Evolutionary conservation across 2,797 vertebrate species (phyloP), one percentile per base, ranked within the genome.

Genomic region (Chelmon rostratus): DNA sequence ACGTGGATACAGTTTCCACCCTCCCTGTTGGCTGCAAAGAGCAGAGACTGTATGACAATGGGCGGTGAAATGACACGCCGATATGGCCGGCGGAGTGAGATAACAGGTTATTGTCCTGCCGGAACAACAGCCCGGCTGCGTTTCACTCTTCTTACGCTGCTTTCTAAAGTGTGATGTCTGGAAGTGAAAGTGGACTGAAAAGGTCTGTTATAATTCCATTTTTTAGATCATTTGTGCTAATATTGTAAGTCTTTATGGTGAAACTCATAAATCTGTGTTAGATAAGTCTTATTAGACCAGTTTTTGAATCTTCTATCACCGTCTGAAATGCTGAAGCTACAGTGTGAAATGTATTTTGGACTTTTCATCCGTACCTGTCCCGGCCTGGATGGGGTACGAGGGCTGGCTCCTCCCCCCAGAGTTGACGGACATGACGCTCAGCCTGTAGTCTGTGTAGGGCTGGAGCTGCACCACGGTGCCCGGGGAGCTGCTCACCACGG

Each of bases 361-460:
- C 33, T 10, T 23, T 63, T 40, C 91, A 88, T 68, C 89, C 86
- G 1, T 92, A 99, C 98, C 97, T 96, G 98, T 98, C 82, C 88
- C 96, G 78, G 94, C 93, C 59, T 93, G 87, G 54, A 93, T 89
- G 19, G 93, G 88, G 82, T 84, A 63, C 0, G 97, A 98, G 8
- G 96, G 96, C 76, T 96, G 97, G 87, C 98, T 98, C 89, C 90
- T 95, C 70, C 97, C 96, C 15, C 95, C 93, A 6, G 90, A 81
- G 75, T 97, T 96, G 88, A 96, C 82, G 2, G 98, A 97, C 91
- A 96, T 96, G 90, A 98, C 81, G 0, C 95, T 97, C 84, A 99
- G 92, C 62, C 78, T 91, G 90, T 98, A 98, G 66, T 94, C 71
- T 1, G 96, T 97, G 62, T 94, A 96, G 66, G 97, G 94, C 78